phyloP scores from a whole-genome alignment of 2,888 invertebrate genomes.

The Rapana venosa region DNA sequence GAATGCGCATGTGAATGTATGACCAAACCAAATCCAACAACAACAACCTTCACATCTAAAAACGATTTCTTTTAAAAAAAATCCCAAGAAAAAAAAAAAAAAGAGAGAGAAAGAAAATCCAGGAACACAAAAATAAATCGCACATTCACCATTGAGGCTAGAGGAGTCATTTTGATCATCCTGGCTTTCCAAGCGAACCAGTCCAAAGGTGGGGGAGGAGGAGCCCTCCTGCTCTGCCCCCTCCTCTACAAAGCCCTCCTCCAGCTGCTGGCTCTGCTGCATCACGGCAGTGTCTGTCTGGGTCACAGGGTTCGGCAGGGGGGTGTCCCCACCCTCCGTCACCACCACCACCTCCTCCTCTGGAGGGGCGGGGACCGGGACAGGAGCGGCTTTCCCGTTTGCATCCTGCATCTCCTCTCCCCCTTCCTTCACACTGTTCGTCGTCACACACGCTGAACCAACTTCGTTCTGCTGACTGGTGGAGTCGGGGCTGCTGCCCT shows the following conservation, averaged over 20 bases:
- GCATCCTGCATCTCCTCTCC: conserved; percentile 38
- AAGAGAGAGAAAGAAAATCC: not conserved
- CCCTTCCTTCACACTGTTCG: conserved; percentile 49
- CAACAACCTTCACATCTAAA: not conserved
- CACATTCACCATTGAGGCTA: conserved; percentile 36
- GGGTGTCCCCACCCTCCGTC: conserved; percentile 27
- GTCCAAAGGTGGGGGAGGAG: conserved; percentile 27
- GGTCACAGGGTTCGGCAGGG: conserved; percentile 41
- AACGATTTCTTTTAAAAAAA: not conserved
- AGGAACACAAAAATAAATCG: conserved; percentile 20
- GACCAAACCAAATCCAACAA: not conserved
- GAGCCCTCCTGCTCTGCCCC: not conserved
- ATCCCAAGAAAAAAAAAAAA: not conserved
- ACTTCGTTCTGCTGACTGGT: not conserved
- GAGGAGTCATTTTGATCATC: conserved; percentile 37
- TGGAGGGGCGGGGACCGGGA: not conserved
- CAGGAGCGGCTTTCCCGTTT: not conserved
- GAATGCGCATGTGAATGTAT: too few relatives aligned
- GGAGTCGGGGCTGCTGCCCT: conserved; percentile 17
- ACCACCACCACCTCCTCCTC: conserved; percentile 38
- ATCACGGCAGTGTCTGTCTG: conserved; percentile 45
- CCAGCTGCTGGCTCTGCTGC: conserved; percentile 13
- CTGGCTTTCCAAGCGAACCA: conserved; percentile 43
- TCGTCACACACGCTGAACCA: not conserved
- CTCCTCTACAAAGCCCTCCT: conserved; percentile 14